Conservation (phyloP, 1,140 invertebrate genomes). For the Paracyclopina nana region DNA sequence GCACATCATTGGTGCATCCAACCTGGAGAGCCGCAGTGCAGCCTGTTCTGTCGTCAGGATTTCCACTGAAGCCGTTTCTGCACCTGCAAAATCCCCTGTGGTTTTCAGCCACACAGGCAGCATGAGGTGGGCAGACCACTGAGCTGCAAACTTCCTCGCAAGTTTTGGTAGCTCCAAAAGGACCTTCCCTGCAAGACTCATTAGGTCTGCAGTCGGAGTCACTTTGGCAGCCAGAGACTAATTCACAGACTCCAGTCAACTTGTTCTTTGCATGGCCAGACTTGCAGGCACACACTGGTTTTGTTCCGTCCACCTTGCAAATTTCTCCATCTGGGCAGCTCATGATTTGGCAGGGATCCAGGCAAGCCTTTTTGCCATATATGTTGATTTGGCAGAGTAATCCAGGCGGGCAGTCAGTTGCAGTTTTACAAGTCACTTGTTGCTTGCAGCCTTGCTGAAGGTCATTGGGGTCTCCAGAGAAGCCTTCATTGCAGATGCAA, state of each 20-base stretch:
- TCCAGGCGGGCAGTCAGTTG: constrained; percentile 40
- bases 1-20: constrained; percentile 50
- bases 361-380: constrained; percentile 40
- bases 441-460: constrained; percentile 49
- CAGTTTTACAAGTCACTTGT: constrained; percentile 37
- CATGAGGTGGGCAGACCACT: constrained; percentile 60
- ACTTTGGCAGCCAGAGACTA: constrained; percentile 53
- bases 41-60: constrained; percentile 67
- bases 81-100: constrained; percentile 59
- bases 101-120: constrained; percentile 47
- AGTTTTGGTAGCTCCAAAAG: constrained; percentile 52
- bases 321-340: constrained; percentile 58
- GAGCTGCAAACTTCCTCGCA: constrained; percentile 50
- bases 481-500: constrained; percentile 60
- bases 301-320: constrained; percentile 42
- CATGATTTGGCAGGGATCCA: constrained; percentile 51
- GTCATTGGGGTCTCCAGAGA: constrained; percentile 53
- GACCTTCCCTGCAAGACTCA: constrained; percentile 51
- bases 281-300: constrained; percentile 51
- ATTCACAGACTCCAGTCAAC: constrained; percentile 51
- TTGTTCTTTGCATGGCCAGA: constrained; percentile 60
- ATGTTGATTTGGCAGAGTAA: constrained; percentile 29
- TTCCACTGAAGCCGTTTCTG: constrained; percentile 51
- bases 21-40: constrained; percentile 47
- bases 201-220: constrained; percentile 46